Base-by-base conservation (phyloP, 2,888 invertebrate species). In the Neoscelio sp. region DNA sequence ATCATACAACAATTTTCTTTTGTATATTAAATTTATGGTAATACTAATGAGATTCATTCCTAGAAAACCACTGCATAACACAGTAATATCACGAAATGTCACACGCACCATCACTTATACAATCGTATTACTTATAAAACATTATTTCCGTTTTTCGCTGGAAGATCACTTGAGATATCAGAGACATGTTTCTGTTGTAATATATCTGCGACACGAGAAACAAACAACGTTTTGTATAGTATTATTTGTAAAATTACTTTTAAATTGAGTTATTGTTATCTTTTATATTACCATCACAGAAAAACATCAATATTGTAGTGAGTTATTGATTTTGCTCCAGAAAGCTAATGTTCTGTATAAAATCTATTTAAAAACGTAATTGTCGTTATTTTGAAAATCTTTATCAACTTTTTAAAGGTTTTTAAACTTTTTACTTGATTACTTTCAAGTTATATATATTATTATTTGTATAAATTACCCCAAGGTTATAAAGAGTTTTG, bases 21-120 rank as follows among this genome's bases (percentile, higher is more conserved):
- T 10, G 50, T 18, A 42, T 20, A 33, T 52, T 10, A 33, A 65
- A 65, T 42, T 40, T 42, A 54, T 52, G 42, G 28, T 52, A 52
- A 52, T 44, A 26, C 15, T 65, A 65, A 52, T 65, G 65, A 65
- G 20, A 42, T 42, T 42, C 15, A 38, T 65, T 52, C 23, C 52
- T 8, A 42, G 52, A 65, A 52, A 65, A 35, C 42, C 52, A 42
- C 28, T 23, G 42, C 42, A 52, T 52, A 65, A 52, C 65, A 52
- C 38, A 56, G 42, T 15, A 1, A 12, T 42, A 42, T 58, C 42
- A 12, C 28, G 67, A 26, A 68, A 56, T 46, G 46, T 68, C 67
- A 68, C 54, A 68, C 56, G 67, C 67, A 68, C 56, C 44, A 15
- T 68, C 67, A 56, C 26, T 38, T 46, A 52, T 56, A 35, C 38